phyloP scores from a whole-genome alignment of 1,140 invertebrate species.

The Aphaenogaster ashmeadi region DNA sequence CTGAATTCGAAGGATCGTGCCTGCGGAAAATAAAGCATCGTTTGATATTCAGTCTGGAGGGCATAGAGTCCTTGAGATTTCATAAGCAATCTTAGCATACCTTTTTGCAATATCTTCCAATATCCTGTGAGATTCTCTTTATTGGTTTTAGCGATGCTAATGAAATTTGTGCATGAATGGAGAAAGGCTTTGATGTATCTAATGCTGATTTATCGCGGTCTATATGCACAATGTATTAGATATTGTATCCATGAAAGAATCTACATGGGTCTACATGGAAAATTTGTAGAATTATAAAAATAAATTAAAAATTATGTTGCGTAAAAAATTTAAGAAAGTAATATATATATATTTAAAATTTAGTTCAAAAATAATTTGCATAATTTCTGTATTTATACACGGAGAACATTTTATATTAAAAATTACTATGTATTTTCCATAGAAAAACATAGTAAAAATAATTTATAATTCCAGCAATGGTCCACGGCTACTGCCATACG shows the following conservation, averaged over 20 bases:
- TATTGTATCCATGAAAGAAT: background rate
- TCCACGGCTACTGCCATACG: no score
- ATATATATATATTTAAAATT: background rate
- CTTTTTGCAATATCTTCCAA: constrained; percentile 62
- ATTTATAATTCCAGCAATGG: no score
- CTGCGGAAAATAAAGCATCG: constrained; percentile 40
- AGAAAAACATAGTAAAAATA: no score
- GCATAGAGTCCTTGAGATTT: constrained; percentile 59
- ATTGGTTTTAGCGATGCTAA: constrained; percentile 70
- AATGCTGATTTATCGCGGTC: background rate
- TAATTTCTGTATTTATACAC: background rate
- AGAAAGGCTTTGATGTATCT: constrained; percentile 43
- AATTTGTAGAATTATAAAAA: background rate
- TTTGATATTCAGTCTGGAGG: constrained; percentile 60
- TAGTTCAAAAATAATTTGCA: background rate
- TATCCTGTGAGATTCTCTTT: constrained; percentile 56
- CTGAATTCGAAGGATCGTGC: constrained; percentile 35
- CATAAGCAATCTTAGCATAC: constrained; percentile 65
- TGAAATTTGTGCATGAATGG: constrained; percentile 48
- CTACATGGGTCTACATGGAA: background rate
- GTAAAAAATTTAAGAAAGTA: background rate
- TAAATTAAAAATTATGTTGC: background rate
- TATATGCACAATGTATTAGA: background rate
- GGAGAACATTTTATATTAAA: no score
- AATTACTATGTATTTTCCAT: no score